Conservation (phyloP, 1,140 invertebrate genomes). For the Ruditapes philippinarum region DNA sequence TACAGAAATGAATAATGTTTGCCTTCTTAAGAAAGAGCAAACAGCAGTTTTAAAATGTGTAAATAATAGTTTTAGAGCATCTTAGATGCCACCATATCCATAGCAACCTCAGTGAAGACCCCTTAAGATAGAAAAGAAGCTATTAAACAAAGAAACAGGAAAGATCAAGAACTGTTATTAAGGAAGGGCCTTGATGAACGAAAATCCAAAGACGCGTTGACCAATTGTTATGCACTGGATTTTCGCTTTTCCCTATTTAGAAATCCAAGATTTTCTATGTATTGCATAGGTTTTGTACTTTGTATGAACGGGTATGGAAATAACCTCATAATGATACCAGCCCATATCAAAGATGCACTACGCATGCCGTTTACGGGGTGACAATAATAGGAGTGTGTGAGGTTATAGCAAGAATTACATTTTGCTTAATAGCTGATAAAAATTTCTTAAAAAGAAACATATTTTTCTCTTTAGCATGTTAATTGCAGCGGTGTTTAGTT, state of each 20-base stretch:
- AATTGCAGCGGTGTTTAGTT: neutral
- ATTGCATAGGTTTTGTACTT: constrained; percentile 37
- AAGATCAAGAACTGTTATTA: too few species aligned
- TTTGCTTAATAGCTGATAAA: constrained; percentile 47
- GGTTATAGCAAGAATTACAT: constrained; percentile 45
- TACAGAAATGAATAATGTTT: too few species aligned
- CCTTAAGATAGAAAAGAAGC: too few species aligned
- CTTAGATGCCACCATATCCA: too few species aligned
- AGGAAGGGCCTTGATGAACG: too few species aligned
- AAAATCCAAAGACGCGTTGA: too few species aligned
- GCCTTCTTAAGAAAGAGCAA: too few species aligned
- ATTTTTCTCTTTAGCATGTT: constrained; percentile 52
- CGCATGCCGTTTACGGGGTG: neutral
- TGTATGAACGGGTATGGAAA: constrained; percentile 59
- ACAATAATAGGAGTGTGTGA: constrained; percentile 52
- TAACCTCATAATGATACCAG: constrained; percentile 50
- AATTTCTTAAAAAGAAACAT: constrained; percentile 17
- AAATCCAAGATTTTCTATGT: constrained; percentile 47
- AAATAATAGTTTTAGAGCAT: too few species aligned
- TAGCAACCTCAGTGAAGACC: too few species aligned
- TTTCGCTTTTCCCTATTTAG: constrained; percentile 33
- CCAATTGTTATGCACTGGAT: neutral
- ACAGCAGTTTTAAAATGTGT: too few species aligned
- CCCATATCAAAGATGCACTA: constrained; percentile 19
- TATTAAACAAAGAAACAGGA: too few species aligned